These are phyloP conservation scores for Amphimedon queenslandica DNA, from an alignment of 37 sponge, comb jelly and placozoan genomes.

Conservation along the genomic window DNA sequence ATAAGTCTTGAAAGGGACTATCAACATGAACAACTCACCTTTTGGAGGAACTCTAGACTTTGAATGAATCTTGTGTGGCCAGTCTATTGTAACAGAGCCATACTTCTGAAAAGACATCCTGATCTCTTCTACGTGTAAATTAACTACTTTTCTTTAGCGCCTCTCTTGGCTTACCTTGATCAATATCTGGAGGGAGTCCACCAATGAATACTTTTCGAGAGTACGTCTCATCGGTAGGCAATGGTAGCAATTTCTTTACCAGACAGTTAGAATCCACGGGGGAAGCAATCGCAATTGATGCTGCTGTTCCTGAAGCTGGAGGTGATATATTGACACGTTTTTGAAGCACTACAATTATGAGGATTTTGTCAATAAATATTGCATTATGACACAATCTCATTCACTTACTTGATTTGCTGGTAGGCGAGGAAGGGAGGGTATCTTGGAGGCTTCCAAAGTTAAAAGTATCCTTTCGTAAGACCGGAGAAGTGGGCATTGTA, in stretches of 20 bases:
- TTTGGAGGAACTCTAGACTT: conserved; percentile 82
- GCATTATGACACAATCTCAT: no score
- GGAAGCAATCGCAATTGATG: no score
- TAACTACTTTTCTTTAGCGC: not conserved
- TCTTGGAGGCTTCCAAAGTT: no score
- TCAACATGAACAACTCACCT: conserved; percentile 44
- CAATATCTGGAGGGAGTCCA: conserved; percentile 94
- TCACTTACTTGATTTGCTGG: no score
- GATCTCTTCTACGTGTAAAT: conserved; percentile 64
- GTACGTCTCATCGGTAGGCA: conserved; percentile 47
- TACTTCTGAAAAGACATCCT: conserved; percentile 50
- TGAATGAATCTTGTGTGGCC: conserved; percentile 90
- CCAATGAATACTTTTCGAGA: conserved; percentile 96
- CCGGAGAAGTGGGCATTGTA: not conserved
- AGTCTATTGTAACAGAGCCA: conserved; percentile 82
- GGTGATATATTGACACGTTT: no score
- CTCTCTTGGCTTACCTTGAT: conserved; percentile 57
- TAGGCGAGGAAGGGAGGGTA: no score
- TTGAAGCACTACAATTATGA: no score
- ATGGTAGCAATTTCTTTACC: not conserved
- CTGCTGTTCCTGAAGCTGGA: no score
- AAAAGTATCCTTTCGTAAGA: not conserved
- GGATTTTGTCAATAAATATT: no score
- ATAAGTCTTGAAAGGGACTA: not conserved
- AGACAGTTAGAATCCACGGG: no score